A percentile compares a stretch with the other conserved stretches of the same genome.
Evolutionary conservation across 1,140 invertebrate genomes (phyloP).

Genomic region (Uloborus diversus): DNA sequence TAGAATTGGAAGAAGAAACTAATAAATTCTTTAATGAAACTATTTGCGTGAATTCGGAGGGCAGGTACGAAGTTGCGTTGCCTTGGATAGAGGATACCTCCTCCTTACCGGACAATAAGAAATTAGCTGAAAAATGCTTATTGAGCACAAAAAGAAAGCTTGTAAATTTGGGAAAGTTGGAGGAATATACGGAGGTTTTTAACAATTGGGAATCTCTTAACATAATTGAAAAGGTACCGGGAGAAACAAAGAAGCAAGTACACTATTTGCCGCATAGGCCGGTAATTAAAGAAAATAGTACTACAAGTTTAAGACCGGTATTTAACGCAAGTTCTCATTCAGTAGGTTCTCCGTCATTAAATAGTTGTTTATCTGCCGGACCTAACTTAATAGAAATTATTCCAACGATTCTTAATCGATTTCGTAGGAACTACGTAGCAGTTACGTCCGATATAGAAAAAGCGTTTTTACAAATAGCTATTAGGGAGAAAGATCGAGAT

Average conservation of each 20-base stretch:
- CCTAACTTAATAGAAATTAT: conserved; percentile 7
- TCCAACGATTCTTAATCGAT: neutral
- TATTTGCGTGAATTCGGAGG: neutral
- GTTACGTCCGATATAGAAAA: conserved; percentile 8
- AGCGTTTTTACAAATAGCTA: neutral
- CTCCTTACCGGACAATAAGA: neutral
- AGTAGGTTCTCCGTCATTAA: neutral
- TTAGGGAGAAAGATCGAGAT: conserved; percentile 13
- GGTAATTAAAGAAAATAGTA: conserved; percentile 9
- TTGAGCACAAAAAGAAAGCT: neutral
- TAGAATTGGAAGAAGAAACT: neutral
- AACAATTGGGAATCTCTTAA: neutral
- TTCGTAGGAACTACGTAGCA: neutral
- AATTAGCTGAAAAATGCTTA: neutral
- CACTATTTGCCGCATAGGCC: conserved; percentile 21
- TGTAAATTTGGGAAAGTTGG: neutral
- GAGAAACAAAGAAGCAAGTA: neutral
- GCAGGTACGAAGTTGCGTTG: conserved; percentile 9
- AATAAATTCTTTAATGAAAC: neutral
- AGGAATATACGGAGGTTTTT: neutral
- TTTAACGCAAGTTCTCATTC: neutral
- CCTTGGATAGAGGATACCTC: neutral
- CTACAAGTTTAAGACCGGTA: conserved; percentile 29
- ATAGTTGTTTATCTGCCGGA: neutral
- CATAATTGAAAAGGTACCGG: neutral